Evolutionary conservation across 2,113 vertebrate species (phyloP).

Genomic region (Romanogobio albipinnatus): DNA sequence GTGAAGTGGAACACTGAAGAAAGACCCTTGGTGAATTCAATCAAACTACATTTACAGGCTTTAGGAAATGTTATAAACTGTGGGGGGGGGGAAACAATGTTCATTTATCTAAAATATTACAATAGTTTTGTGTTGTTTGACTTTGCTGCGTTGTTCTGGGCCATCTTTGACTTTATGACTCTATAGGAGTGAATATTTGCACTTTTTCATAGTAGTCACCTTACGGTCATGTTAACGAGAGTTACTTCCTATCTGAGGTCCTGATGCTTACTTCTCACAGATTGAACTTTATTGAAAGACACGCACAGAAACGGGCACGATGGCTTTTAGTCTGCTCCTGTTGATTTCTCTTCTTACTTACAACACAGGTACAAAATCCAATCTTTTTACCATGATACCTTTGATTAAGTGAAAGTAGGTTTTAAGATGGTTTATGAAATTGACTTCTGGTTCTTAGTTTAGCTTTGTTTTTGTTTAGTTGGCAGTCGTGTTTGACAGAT

Average conservation of each 20-base stretch:
- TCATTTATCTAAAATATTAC: neutral
- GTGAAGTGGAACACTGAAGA: neutral
- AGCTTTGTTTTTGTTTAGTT: too few relatives aligned
- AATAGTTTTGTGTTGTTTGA: neutral
- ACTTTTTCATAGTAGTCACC: neutral
- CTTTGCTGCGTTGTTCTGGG: neutral
- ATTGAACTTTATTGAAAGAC: neutral
- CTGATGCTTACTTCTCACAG: neutral
- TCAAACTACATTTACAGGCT: too few relatives aligned
- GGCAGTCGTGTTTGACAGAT: neutral
- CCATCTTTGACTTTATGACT: neutral
- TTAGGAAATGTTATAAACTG: neutral
- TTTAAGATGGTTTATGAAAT: neutral
- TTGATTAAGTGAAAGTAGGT: neutral
- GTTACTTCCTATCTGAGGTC: neutral
- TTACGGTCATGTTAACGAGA: accelerated
- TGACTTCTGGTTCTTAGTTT: neutral
- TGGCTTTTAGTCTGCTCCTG: neutral
- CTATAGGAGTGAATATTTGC: neutral
- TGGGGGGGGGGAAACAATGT: neutral
- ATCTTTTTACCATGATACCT: neutral
- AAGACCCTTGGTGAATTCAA: too few relatives aligned
- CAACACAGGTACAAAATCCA: neutral
- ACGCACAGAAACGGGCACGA: neutral
- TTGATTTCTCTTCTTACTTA: neutral